phyloP scores from a whole-genome alignment of 2,797 vertebrate species.

The Gadopsis bispinosus region DNA sequence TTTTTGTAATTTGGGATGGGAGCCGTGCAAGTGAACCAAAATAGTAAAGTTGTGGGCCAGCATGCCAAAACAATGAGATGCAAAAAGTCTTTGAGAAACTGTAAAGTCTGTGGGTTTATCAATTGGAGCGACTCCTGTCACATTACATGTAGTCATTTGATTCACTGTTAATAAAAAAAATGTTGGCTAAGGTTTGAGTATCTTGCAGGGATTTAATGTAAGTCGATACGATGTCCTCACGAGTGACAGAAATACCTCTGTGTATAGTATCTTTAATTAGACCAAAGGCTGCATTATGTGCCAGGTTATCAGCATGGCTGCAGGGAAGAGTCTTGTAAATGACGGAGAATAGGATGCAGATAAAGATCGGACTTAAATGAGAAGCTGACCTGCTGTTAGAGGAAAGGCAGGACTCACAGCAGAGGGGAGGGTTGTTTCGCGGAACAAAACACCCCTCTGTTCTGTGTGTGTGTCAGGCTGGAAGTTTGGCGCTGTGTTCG shows the following conservation, averaged over 20 bases:
- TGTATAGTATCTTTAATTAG: constrained; percentile 25
- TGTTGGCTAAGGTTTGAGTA: background rate
- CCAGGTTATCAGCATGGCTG: constrained; percentile 28
- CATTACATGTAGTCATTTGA: background rate
- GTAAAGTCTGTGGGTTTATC: background rate
- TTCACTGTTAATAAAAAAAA: background rate
- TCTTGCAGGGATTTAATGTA: background rate
- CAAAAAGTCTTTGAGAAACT: background rate
- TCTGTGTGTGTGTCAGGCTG: constrained; percentile 86
- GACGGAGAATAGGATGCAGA: constrained; percentile 32
- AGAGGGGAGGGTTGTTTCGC: background rate
- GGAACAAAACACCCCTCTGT: constrained; percentile 10
- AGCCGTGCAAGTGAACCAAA: background rate
- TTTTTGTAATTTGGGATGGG: constrained; percentile 25
- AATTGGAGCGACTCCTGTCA: background rate
- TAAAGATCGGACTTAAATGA: constrained; percentile 39
- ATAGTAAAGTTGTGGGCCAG: background rate
- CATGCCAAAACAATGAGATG: background rate
- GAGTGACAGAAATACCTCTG: background rate
- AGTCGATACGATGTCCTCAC: constrained; percentile 4
- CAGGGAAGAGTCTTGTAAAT: constrained; percentile 24
- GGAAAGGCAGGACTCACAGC: constrained; percentile 6
- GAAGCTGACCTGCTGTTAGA: constrained; percentile 29
- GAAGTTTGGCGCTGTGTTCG: constrained; percentile 93
- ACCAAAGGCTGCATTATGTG: constrained; percentile 12